phyloP scores from a whole-genome alignment of 2,888 invertebrate species.

The Deroplatys truncata region DNA sequence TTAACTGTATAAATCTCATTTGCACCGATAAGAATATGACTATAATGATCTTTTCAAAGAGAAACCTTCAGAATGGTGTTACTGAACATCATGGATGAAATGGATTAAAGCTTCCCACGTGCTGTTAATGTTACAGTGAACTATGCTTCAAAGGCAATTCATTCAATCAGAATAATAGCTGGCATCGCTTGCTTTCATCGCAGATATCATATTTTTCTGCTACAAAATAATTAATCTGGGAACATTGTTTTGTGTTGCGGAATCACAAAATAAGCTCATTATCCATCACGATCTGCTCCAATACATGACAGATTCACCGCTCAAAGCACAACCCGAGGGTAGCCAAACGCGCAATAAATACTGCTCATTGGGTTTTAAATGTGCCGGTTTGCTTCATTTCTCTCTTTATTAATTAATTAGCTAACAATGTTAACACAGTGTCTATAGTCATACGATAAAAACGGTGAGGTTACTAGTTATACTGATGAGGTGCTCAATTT shows the following conservation, averaged over 20 bases:
- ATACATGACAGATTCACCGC: not conserved
- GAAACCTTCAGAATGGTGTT: not conserved
- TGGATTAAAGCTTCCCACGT: not conserved
- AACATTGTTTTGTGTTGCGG: not conserved
- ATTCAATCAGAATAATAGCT: not conserved
- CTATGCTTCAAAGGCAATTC: not conserved
- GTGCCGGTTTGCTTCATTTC: not conserved
- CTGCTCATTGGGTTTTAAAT: not conserved
- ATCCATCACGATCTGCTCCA: not conserved
- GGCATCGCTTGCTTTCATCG: not conserved
- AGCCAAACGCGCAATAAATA: not conserved
- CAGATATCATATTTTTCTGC: not conserved
- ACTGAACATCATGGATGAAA: not conserved
- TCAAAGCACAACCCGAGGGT: not conserved
- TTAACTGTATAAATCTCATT: no score
- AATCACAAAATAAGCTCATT: not conserved
- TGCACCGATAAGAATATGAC: no score
- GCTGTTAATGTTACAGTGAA: not conserved
- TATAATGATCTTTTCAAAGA: no score
- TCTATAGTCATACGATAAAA: no score
- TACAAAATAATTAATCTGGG: not conserved
- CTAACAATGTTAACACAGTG: not conserved
- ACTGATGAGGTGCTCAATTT: not conserved
- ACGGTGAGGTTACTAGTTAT: not conserved
- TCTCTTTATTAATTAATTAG: not conserved